phyloP scores from a whole-genome alignment of 2,113 vertebrate species.

The Mus pahari region DNA sequence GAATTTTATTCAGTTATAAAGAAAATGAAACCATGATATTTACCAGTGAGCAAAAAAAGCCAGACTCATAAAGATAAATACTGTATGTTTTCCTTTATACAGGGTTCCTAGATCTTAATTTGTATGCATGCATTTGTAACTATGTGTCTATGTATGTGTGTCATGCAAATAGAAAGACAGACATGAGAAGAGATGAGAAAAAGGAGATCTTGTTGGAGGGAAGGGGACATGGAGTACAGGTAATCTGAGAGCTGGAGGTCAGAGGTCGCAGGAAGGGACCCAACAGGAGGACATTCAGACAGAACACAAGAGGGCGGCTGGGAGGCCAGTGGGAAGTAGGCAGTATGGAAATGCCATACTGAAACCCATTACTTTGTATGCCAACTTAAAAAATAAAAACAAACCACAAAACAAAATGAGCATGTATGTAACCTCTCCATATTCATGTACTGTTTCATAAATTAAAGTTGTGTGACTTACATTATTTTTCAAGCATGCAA shows the following conservation, averaged over 20 bases:
- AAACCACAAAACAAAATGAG: background rate
- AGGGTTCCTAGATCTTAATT: background rate
- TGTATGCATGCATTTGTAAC: background rate
- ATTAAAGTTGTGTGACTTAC: constrained; percentile 57
- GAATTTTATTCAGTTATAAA: background rate
- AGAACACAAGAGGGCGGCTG: background rate
- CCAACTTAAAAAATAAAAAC: background rate
- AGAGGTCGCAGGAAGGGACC: background rate
- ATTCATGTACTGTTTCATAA: constrained; percentile 44
- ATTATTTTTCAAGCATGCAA: constrained; percentile 32
- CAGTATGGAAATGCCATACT: background rate
- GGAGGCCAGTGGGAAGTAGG: background rate
- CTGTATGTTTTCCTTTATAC: background rate
- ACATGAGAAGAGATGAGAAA: background rate
- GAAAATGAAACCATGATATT: background rate
- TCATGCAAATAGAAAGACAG: background rate
- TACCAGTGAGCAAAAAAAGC: background rate
- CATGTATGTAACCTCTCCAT: constrained; percentile 23
- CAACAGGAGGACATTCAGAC: background rate
- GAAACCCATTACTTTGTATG: background rate
- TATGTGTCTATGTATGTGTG: background rate
- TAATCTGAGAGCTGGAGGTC: background rate
- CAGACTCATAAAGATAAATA: background rate
- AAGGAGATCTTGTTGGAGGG: background rate
- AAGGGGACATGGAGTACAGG: background rate